phyloP scores from a whole-genome alignment of 2,888 invertebrate genomes.

The Anagyrus pseudococci region DNA sequence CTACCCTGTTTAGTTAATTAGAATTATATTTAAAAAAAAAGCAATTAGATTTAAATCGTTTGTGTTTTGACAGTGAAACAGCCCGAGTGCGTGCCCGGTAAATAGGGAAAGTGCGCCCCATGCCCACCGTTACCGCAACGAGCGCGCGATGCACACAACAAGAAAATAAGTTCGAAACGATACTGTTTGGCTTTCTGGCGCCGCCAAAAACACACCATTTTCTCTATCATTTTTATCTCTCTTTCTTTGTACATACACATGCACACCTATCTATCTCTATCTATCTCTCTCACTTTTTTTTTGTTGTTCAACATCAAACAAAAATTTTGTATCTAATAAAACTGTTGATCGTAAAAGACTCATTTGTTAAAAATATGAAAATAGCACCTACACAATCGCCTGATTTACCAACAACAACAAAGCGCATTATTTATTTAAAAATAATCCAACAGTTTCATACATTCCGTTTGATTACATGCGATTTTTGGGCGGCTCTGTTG shows the following conservation, averaged over 20 bases:
- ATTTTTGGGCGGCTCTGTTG: too few relatives aligned
- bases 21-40: too few relatives aligned
- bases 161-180: slow-evolving; percentile 50
- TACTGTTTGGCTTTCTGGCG: slow-evolving; percentile 40
- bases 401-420: too few relatives aligned
- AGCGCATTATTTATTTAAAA: too few relatives aligned
- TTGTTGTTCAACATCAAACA: background rate
- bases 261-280: slow-evolving; percentile 6
- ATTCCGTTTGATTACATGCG: too few relatives aligned
- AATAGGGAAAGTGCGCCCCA: slow-evolving; percentile 44
- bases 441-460: too few relatives aligned
- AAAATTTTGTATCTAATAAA: slow-evolving; percentile 12
- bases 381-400: too few relatives aligned
- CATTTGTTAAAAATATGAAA: too few relatives aligned
- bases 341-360: background rate
- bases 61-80: slow-evolving; percentile 54
- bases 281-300: slow-evolving; percentile 5
- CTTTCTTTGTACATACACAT: background rate
- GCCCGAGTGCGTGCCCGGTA: slow-evolving; percentile 43
- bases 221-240: background rate
- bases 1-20: too few relatives aligned
- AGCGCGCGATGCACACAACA: too few relatives aligned
- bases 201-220: slow-evolving; percentile 4
- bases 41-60: slow-evolving; percentile 34
- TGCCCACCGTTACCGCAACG: too few relatives aligned